Percentiles rank a stretch among this genome's conserved stretches.
Conservation (phyloP, 2,113 vertebrate genomes). For the Cygnus buccinator region DNA sequence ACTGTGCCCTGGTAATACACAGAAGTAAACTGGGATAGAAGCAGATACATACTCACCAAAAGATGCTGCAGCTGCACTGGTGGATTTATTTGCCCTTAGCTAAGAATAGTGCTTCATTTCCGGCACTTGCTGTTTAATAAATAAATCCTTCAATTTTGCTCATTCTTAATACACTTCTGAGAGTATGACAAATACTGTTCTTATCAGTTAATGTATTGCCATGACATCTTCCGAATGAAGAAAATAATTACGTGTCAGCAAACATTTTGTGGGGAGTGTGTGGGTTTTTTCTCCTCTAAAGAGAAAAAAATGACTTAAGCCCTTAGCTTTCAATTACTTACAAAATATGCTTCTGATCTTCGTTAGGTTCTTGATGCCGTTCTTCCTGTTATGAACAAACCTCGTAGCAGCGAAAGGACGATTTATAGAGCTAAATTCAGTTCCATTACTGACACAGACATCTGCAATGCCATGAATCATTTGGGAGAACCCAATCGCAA, state of each 20-base stretch:
- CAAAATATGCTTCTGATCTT: background rate
- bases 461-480: slow-evolving; percentile 91
- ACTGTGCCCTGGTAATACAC: background rate
- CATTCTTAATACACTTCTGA: background rate
- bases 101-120: background rate
- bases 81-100: background rate
- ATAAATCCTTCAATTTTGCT: background rate
- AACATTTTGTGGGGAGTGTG: background rate
- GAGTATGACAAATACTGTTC: background rate
- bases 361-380: slow-evolving; percentile 91
- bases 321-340: background rate
- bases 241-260: background rate
- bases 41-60: background rate
- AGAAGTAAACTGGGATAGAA: background rate
- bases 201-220: background rate
- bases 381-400: slow-evolving; percentile 87
- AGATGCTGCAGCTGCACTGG: background rate
- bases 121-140: background rate
- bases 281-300: background rate
- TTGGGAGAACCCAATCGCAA: slow-evolving; percentile 92
- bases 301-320: background rate
- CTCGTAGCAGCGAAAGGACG: slow-evolving; percentile 69
- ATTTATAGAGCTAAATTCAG: slow-evolving; percentile 94
- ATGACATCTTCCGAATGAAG: background rate
- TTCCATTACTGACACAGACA: slow-evolving; percentile 96